Evolutionary conservation across 2,113 vertebrate species (phyloP).

Genomic region (Cyanistes caeruleus): DNA sequence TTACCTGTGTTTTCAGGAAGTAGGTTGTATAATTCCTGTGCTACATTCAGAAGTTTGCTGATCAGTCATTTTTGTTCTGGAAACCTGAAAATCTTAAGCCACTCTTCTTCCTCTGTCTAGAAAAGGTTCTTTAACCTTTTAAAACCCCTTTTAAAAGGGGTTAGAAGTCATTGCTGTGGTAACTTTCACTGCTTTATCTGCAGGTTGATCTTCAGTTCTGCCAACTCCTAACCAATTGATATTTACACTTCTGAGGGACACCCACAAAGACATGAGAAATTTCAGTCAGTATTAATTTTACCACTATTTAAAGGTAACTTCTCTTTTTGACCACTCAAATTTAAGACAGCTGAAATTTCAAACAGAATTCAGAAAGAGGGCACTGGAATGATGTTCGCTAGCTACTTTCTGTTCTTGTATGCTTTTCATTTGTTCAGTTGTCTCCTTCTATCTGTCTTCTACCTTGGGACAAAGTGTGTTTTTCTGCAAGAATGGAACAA

Average conservation of each 20-base stretch:
- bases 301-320: not conserved
- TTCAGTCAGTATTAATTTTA: not conserved
- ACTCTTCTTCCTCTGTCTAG: not conserved
- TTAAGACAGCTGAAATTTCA: not conserved
- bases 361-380: not conserved
- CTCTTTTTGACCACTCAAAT: not conserved
- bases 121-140: not conserved
- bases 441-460: not conserved
- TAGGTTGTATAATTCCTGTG: not conserved
- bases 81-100: not conserved
- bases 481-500: not conserved
- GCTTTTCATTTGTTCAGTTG: not conserved
- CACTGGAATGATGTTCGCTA: not conserved
- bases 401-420: not conserved
- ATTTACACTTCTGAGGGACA: not conserved
- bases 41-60: not conserved
- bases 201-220: not conserved
- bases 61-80: not conserved
- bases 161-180: not conserved
- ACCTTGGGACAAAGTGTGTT: not conserved
- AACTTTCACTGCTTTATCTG: not conserved
- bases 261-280: not conserved
- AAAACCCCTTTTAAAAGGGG: not conserved
- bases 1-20: not conserved
- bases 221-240: not conserved